Conservation (phyloP, 2,888 invertebrate species). For the Euphydryas editha region DNA sequence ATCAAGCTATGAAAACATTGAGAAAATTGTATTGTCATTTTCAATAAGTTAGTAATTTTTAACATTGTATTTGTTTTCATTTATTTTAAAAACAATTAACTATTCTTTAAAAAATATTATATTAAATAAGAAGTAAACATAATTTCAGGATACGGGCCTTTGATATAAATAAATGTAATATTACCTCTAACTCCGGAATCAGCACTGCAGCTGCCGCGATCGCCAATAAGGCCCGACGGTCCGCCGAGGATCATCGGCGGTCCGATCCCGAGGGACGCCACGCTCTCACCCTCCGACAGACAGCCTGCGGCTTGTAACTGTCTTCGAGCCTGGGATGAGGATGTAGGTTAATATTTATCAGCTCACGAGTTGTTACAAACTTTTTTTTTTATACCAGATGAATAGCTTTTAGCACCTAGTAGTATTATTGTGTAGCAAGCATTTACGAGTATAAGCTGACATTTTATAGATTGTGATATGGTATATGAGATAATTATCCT, state of each 20-base stretch:
- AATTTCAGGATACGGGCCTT: neutral
- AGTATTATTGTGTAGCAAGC: neutral
- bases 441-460: too few species aligned
- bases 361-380: neutral
- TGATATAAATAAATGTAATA: neutral
- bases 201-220: slow-evolving; percentile 93
- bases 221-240: slow-evolving; percentile 81
- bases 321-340: slow-evolving; percentile 84
- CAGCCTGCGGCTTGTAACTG: slow-evolving; percentile 91
- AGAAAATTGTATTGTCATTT: too few species aligned
- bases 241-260: slow-evolving; percentile 85
- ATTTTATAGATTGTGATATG: too few species aligned
- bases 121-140: too few species aligned
- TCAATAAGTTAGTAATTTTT: too few species aligned
- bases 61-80: too few species aligned
- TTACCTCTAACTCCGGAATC: slow-evolving; percentile 91
- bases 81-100: too few species aligned
- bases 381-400: neutral
- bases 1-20: too few species aligned
- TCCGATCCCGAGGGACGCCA: slow-evolving; percentile 88
- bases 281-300: slow-evolving; percentile 92
- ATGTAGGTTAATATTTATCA: neutral
- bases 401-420: too few species aligned
- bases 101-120: too few species aligned
- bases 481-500: too few species aligned